Base-by-base conservation (phyloP, 2,113 vertebrate genomes). In the Phoenicopterus ruber region DNA sequence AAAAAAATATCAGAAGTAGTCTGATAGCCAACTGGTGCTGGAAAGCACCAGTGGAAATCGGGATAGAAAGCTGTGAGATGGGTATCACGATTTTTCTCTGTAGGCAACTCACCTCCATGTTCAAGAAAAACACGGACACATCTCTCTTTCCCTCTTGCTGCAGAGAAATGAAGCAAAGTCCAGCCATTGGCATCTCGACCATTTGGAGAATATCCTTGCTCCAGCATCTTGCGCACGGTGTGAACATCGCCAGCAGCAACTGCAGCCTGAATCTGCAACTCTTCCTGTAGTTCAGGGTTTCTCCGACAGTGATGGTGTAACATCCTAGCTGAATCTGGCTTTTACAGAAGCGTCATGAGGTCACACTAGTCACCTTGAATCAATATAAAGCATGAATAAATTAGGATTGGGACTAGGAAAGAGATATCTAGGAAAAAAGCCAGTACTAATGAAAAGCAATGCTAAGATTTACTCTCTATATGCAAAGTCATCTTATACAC, bases 231-330 rank as follows among this genome's bases (percentile, higher is more conserved):
- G 79, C 99, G 98, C 59, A 99, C 99, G 3, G 99, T 99, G 98
- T 98, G 99, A 19, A 99, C 99, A 98, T 99, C 99, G 44, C 99
- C 99, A 0, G 99, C 99, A 10, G 99, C 99, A 90, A 99, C 99
- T 3, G 99, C 99, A 67, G 99, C 99, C 98, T 99, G 99, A 93
- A 99, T 99, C 99, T 99, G 99, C 98, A 99, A 97, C 98, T 99
- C 99, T 96, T 99, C 99, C 97, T 99, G 99, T 71, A 99, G 98
- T 87, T 99, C 99, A 85, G 99, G 99, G 98, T 99, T 99, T 97
- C 99, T 98, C 96, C 99, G 98, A 98, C 99, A 99, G 97, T 99
- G 99, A 98, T 99, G 99, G 98, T 99, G 99, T 98, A 99, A 99
- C 99, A 99, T 99, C 99, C 99, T 99, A 98, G 98, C 98, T 97